These are phyloP conservation scores for Microhierax caerulescens DNA, from an alignment of 2,797 vertebrate genomes.

Conservation along the genomic window DNA sequence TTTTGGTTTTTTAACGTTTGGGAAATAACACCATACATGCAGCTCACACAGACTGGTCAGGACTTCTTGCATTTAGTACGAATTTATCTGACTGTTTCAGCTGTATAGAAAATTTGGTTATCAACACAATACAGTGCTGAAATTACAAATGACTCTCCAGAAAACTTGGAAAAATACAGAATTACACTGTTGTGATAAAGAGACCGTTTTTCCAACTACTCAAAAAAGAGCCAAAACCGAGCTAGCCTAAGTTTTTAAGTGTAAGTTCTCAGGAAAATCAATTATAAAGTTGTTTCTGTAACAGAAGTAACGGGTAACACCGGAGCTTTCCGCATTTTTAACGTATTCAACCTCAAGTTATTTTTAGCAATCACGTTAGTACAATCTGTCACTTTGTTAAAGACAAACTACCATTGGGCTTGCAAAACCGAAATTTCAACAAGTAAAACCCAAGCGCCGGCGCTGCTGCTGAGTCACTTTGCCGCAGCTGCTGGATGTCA, in stretches of 20 bases:
- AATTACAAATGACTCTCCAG: not conserved
- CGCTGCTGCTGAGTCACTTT: not conserved
- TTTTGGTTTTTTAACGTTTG: not conserved
- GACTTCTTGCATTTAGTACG: not conserved
- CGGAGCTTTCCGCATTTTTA: not conserved
- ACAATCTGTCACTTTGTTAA: not conserved
- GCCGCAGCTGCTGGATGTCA: not conserved
- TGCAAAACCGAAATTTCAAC: not conserved
- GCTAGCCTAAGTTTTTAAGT: not conserved
- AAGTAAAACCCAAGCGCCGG: not conserved
- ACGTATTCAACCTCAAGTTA: not conserved
- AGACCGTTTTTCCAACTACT: not conserved
- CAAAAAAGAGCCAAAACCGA: not conserved
- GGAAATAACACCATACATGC: accelerated
- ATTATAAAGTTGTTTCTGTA: not conserved
- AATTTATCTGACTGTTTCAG: not conserved
- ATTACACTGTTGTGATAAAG: not conserved
- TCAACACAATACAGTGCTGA: not conserved
- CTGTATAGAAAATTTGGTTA: not conserved
- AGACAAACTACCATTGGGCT: not conserved
- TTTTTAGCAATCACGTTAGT: not conserved
- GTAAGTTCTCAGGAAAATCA: not conserved
- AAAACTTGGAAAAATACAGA: not conserved
- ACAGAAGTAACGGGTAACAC: not conserved
- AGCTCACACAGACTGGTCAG: not conserved